These are phyloP conservation scores for Helicoverpa assulta DNA, from an alignment of 2,888 invertebrate genomes.

Conservation along the genomic window DNA sequence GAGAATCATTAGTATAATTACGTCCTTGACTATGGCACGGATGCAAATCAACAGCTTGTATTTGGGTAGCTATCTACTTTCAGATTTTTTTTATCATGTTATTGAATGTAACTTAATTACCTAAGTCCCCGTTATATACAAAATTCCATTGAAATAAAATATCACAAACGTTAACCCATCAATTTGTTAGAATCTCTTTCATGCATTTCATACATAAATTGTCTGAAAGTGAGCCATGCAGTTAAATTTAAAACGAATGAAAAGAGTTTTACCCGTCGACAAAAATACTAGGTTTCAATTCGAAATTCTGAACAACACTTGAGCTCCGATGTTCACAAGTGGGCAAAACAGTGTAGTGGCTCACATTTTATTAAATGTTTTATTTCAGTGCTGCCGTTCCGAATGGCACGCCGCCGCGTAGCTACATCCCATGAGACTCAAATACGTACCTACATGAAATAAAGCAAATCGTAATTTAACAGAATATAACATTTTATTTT, in stretches of 20 bases:
- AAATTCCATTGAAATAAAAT: neutral
- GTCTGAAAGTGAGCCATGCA: neutral
- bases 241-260: constrained; percentile 1
- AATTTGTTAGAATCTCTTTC: neutral
- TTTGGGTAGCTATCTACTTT: too few species aligned
- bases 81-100: too few species aligned
- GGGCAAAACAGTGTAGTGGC: constrained; percentile 70
- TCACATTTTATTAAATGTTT: constrained; percentile 77
- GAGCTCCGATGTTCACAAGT: constrained; percentile 66
- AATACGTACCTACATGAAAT: constrained; percentile 18
- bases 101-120: too few species aligned
- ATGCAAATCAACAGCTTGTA: too few species aligned
- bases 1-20: too few species aligned
- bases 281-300: constrained; percentile 57
- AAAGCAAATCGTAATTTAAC: neutral
- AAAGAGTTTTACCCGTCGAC: constrained; percentile 5
- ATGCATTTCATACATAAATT: neutral
- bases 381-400: constrained; percentile 47
- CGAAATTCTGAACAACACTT: constrained; percentile 73
- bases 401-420: neutral
- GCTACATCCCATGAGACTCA: constrained; percentile 19
- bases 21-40: too few species aligned
- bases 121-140: too few species aligned
- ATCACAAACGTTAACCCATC: neutral
- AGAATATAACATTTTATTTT: neutral